A percentile compares a stretch with the other conserved stretches of the same genome.
These are phyloP conservation scores for Bombus polaris DNA, from an alignment of 1,140 invertebrate species.

Conservation along the genomic window DNA sequence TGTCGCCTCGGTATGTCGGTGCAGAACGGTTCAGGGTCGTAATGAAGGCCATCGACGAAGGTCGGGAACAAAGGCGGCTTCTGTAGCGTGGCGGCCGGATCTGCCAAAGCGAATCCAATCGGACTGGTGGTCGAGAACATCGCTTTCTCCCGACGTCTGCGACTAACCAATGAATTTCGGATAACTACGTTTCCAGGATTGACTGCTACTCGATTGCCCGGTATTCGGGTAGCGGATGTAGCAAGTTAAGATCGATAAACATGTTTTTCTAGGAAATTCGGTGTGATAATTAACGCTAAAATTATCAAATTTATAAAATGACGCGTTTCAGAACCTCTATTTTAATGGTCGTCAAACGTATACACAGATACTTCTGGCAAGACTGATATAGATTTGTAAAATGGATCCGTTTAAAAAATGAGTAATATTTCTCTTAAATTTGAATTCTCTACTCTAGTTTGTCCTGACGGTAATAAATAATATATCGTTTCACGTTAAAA, in stretches of 20 bases:
- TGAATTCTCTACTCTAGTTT: not conserved
- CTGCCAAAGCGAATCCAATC: slow-evolving; percentile 74
- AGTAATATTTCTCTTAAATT: not conserved
- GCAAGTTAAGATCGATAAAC: not conserved
- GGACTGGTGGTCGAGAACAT: slow-evolving; percentile 73
- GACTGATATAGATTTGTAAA: not conserved
- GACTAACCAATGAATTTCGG: slow-evolving; percentile 65
- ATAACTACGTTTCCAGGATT: slow-evolving; percentile 44
- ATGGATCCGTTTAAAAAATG: not conserved
- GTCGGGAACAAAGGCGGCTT: slow-evolving; percentile 75
- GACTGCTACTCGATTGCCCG: not conserved
- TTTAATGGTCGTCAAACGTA: too few relatives aligned
- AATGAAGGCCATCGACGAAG: slow-evolving; percentile 73
- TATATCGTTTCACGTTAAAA: not conserved
- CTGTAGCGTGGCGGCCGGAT: slow-evolving; percentile 70
- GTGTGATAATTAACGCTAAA: not conserved
- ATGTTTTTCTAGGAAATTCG: not conserved
- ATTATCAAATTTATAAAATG: too few relatives aligned
- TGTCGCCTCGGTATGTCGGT: slow-evolving; percentile 68
- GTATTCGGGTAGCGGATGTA: not conserved
- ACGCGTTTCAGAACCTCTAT: too few relatives aligned
- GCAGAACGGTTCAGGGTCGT: slow-evolving; percentile 74
- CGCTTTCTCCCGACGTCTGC: slow-evolving; percentile 66
- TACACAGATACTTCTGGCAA: too few relatives aligned
- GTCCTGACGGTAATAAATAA: not conserved